phyloP scores from a whole-genome alignment of 2,888 invertebrate species.

The Pyrocoelia pectoralis region DNA sequence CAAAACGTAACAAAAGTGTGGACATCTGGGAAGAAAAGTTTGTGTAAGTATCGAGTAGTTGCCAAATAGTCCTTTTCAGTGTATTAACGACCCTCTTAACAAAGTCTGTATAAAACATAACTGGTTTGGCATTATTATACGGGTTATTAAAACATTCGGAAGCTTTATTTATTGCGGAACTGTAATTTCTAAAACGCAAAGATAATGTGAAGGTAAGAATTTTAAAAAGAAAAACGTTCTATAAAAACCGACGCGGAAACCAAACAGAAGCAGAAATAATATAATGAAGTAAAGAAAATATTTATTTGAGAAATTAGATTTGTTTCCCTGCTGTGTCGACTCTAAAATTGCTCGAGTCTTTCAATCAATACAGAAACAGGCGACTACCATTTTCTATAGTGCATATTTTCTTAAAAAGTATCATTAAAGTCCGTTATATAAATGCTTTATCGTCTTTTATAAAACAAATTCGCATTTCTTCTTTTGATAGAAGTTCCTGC shows the following conservation, averaged over 20 bases:
- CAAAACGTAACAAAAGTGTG: conserved; percentile 33
- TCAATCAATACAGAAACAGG: conserved; percentile 54
- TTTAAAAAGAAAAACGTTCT: conserved; percentile 39
- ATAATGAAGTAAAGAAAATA: conserved; percentile 62
- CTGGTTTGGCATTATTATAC: conserved; percentile 30
- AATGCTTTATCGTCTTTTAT: conserved; percentile 54
- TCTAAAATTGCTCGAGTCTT: conserved; percentile 52
- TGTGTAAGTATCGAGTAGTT: conserved; percentile 29
- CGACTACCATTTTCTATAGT: conserved; percentile 54
- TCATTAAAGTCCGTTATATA: conserved; percentile 54
- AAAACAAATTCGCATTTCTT: conserved; percentile 47
- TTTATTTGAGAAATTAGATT: conserved; percentile 63
- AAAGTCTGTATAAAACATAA: conserved; percentile 32
- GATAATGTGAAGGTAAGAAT: conserved; percentile 45
- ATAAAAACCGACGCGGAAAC: conserved; percentile 45
- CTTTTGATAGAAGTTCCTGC: conserved; percentile 47
- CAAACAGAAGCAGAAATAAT: conserved; percentile 60
- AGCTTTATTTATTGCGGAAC: conserved; percentile 25
- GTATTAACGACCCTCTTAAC: conserved; percentile 36
- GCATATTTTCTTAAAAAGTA: conserved; percentile 55
- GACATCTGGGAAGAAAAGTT: conserved; percentile 34
- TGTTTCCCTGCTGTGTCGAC: conserved; percentile 55
- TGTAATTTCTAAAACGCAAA: conserved; percentile 23
- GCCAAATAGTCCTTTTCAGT: conserved; percentile 34
- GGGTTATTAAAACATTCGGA: conserved; percentile 32